Evolutionary conservation across 2,888 invertebrate species (phyloP), one percentile per base, ranked within the genome.

Genomic region (Melanargia galathea): DNA sequence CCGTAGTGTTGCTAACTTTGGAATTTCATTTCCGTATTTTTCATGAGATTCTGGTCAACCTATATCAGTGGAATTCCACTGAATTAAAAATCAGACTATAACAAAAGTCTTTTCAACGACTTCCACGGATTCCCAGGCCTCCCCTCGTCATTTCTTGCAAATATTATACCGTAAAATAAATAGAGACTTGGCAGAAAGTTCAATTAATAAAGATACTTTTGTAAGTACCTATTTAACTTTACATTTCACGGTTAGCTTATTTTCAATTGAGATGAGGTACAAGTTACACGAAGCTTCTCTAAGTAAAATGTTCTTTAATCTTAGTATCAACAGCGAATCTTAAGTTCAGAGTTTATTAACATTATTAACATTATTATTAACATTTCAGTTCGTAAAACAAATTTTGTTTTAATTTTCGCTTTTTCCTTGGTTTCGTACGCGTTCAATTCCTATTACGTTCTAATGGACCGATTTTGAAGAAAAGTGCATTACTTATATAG

Each of bases 191-290:
- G 8, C 43, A 43, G 43, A 43, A 43, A 43, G 18, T 43, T 43
- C n/a, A n/a, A 18, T 43, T 8, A 18, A 7, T 40, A n/a, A n/a
- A 40, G 40, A 40, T 16, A 40, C 43, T 43, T 43, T 18, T 2
- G 43, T 16, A 16, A 40, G 18, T 43, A 26, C 26, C 26, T 26
- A 43, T 43, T 43, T 43, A 43, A 43, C 43, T 43, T 43, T 18
- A 43, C 43, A 43, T 43, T 43, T 18, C 43, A 43, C 43, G 18
- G 43, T 43, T 43, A 8, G 43, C 10, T 43, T 18, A 16, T 43
- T 18, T 43, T 43, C 16, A 16, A 40, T 40, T 40, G 40, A 40
- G 16, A 40, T 40, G 40, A 16, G 40, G 16, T 40, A 40, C 7
- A 2, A 40, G 40, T n/a, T n/a, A n/a, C 16, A 40, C 13, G 5